phyloP scores from a whole-genome alignment of 2,888 invertebrate species.

The Drosophila colorata region DNA sequence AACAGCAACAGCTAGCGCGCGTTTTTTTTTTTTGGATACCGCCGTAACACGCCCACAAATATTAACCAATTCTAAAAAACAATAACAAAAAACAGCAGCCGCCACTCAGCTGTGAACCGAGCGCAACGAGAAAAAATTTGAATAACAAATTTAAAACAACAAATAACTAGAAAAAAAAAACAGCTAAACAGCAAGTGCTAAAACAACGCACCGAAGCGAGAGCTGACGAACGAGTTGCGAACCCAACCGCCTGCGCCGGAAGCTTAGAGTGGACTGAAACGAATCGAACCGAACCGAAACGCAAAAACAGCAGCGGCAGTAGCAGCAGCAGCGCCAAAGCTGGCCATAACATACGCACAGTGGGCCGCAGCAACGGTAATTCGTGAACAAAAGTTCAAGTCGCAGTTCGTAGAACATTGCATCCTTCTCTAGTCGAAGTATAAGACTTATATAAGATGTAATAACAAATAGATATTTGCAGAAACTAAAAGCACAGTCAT shows the following conservation, averaged over 20 bases:
- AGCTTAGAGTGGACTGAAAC: constrained; percentile 80
- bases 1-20: not conserved
- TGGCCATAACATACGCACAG: constrained; percentile 36
- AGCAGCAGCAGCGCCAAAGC: constrained; percentile 40
- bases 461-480: too few relatives aligned
- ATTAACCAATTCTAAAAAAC: constrained; percentile 18
- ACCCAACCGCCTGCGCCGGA: constrained; percentile 77
- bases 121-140: constrained; percentile 21
- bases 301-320: constrained; percentile 42
- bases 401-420: not conserved
- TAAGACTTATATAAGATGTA: too few relatives aligned
- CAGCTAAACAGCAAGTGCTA: constrained; percentile 28
- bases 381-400: not conserved
- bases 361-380: constrained; percentile 12
- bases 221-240: constrained; percentile 48
- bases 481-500: not conserved
- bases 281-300: constrained; percentile 63
- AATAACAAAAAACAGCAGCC: constrained; percentile 18
- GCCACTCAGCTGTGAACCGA: constrained; percentile 62
- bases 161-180: constrained; percentile 23
- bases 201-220: constrained; percentile 53
- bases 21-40: constrained; percentile 8
- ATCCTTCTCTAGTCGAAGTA: not conserved
- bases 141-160: constrained; percentile 22
- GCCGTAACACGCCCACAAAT: constrained; percentile 25